These are phyloP conservation scores for Coenonympha arcania DNA, from an alignment of 2,888 invertebrate species.

Conservation along the genomic window DNA sequence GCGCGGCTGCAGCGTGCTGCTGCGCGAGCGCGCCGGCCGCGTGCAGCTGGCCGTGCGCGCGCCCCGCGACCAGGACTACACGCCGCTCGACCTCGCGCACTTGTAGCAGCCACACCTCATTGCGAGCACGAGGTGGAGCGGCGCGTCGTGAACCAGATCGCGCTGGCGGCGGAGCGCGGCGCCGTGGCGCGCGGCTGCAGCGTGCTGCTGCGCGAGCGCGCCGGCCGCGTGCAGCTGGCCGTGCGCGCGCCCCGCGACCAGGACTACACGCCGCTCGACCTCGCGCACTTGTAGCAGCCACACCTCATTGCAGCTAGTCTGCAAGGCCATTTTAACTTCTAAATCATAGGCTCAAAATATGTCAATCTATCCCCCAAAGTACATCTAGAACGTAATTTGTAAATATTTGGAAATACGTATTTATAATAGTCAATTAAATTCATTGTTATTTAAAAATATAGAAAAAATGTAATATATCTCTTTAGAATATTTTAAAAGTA, in stretches of 20 bases:
- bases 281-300: constrained; percentile 29
- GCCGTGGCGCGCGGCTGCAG: constrained; percentile 73
- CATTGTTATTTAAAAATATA: background rate
- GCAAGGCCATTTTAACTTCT: no score
- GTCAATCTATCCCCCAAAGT: no score
- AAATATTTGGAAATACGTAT: background rate
- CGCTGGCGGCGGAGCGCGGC: constrained; percentile 71
- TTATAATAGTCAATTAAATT: background rate
- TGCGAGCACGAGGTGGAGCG: constrained; percentile 83
- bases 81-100: constrained; percentile 46
- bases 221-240: constrained; percentile 49
- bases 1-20: constrained; percentile 75
- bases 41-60: constrained; percentile 49
- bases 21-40: constrained; percentile 49
- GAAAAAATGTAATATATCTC: background rate
- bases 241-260: constrained; percentile 41
- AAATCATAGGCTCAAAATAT: no score
- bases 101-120: constrained; percentile 2
- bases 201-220: constrained; percentile 64
- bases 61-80: constrained; percentile 42
- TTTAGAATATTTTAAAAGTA: background rate
- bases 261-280: constrained; percentile 53
- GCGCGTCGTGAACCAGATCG: constrained; percentile 66
- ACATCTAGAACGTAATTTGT: no score
- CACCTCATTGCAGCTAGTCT: background rate